Evolutionary conservation across 2,888 invertebrate genomes (phyloP), one percentile per base, ranked within the genome.

Genomic region (Leptura quadrifasciata): DNA sequence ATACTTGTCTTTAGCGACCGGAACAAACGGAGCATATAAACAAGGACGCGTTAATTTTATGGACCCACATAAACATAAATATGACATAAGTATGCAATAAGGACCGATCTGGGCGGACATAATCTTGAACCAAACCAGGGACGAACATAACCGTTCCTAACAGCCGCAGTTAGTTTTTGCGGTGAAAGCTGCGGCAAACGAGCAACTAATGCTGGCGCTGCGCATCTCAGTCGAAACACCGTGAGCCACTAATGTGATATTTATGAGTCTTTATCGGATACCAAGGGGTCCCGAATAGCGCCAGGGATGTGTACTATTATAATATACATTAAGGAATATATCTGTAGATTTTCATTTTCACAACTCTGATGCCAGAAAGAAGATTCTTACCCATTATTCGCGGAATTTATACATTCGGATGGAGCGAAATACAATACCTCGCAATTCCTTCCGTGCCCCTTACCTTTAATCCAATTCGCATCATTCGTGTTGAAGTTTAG

Each of bases 221-320:
- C 86, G 85, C 87, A 85, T 84, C 85, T 84, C 84, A 83, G 81
- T 79, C 81, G 83, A 84, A 85, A 85, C 83, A 86, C 85, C 84
- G 82, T 82, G 84, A 86, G 85, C 86, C 86, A 85, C 87, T 87
- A 88, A 88, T 87, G 88, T 84, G 86, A 87, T 87, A 88, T 88
- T 88, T 87, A 87, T 87, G 86, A 86, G 86, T 85, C 86, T 84
- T 88, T 88, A 88, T 87, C 88, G 87, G 85, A 85, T 86, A 84
- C 83, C 81, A 82, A 78, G 80, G 84, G 82, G 82, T 79, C 78
- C 79, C 79, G 81, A 83, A 82, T 81, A 81, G 76, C 81, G 77
- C 47, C 78, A 80, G 81, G 82, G 82, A 83, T 84, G 83, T 84
- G 82, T 83, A 83, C 85, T 83, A 86, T 85, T 85, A 74, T 73